These are phyloP conservation scores for Spizaetus ornatus DNA, from an alignment of 2,113 vertebrate genomes.

Conservation along the genomic window DNA sequence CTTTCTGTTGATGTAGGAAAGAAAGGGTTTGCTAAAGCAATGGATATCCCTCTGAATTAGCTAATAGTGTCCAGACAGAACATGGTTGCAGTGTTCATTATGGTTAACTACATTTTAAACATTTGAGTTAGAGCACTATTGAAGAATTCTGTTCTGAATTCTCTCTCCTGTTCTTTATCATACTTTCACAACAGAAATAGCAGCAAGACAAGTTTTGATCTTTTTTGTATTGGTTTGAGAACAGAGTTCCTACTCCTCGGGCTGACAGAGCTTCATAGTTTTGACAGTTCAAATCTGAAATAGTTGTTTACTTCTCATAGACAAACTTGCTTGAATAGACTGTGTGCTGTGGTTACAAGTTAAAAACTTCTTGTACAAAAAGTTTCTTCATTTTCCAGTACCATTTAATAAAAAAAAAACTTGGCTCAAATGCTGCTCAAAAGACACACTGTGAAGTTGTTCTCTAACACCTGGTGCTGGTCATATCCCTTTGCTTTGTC, in stretches of 20 bases:
- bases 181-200: background rate
- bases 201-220: background rate
- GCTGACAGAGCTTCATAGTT: background rate
- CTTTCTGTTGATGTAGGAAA: background rate
- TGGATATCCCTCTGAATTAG: background rate
- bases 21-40: background rate
- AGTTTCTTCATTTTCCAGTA: background rate
- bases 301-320: background rate
- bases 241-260: background rate
- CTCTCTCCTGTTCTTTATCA: background rate
- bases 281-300: background rate
- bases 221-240: background rate
- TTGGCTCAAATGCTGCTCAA: background rate
- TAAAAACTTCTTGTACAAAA: background rate
- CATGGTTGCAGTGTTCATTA: fast-evolving
- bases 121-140: background rate
- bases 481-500: background rate
- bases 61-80: background rate
- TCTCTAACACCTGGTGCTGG: background rate
- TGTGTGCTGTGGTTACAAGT: background rate
- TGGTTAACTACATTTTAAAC: background rate
- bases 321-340: background rate
- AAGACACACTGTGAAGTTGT: background rate
- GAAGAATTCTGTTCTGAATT: background rate
- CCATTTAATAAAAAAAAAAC: background rate